Conservation (phyloP, 2,888 invertebrate species). For the Campoletis raptor region DNA sequence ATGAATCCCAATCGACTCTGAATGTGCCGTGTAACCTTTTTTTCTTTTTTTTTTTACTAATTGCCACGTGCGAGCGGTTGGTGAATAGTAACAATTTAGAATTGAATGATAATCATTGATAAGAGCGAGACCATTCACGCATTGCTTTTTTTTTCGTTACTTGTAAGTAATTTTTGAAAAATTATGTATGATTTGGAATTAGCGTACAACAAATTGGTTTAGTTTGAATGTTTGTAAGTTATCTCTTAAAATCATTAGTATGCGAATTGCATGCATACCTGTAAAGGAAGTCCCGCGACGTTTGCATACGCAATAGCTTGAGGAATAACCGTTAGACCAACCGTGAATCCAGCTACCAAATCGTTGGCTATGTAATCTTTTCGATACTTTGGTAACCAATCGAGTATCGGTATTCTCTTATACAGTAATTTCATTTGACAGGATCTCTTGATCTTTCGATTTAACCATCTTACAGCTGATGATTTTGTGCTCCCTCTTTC, state of each 20-base stretch:
- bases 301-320: constrained; percentile 88
- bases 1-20: neutral
- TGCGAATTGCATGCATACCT: constrained; percentile 78
- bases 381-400: constrained; percentile 90
- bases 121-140: neutral
- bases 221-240: neutral
- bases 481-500: constrained; percentile 71
- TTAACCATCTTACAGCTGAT: constrained; percentile 81
- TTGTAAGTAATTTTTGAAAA: neutral
- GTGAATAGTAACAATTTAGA: neutral
- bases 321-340: constrained; percentile 90
- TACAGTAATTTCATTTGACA: constrained; percentile 88
- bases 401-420: constrained; percentile 88
- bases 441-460: constrained; percentile 86
- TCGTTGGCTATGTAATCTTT: constrained; percentile 89
- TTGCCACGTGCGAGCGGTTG: neutral
- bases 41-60: neutral
- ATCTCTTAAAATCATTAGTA: constrained; percentile 23
- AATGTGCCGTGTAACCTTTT: neutral
- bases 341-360: constrained; percentile 92
- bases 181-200: neutral
- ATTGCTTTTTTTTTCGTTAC: neutral
- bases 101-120: neutral
- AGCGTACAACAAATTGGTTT: neutral
- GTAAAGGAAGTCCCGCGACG: constrained; percentile 86